Evolutionary conservation across 2,888 invertebrate species (phyloP).

Genomic region (Deroplatys truncata): DNA sequence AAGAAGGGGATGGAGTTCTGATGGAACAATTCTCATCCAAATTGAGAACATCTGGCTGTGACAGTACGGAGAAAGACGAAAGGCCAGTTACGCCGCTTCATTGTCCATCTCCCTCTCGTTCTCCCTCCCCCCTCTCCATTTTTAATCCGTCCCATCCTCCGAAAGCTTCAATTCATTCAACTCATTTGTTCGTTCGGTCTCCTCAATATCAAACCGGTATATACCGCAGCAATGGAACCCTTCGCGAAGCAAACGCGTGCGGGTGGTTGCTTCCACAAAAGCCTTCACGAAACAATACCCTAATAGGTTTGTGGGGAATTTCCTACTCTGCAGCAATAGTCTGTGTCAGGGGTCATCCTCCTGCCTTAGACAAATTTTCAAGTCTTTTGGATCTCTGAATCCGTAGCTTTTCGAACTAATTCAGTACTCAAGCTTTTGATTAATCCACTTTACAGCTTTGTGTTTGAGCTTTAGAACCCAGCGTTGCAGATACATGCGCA

Average conservation of each 20-base stretch:
- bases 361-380: too few relatives aligned
- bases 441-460: too few relatives aligned
- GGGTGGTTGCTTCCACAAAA: conserved; percentile 4
- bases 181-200: conserved; percentile 12
- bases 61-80: conserved; percentile 24
- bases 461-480: too few relatives aligned
- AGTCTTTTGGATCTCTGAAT: too few relatives aligned
- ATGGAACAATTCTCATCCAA: conserved; percentile 33
- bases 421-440: too few relatives aligned
- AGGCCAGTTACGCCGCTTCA: conserved; percentile 9
- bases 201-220: conserved; percentile 10
- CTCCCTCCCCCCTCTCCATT: not conserved
- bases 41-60: conserved; percentile 35
- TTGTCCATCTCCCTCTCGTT: conserved; percentile 2
- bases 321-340: too few relatives aligned
- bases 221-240: conserved; percentile 7
- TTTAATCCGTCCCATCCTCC: conserved; percentile 19
- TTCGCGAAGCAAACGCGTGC: not conserved
- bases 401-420: too few relatives aligned
- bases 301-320: not conserved
- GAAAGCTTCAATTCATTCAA: conserved; percentile 15
- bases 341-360: too few relatives aligned
- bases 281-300: not conserved
- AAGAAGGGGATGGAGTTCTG: conserved; percentile 1
- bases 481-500: too few relatives aligned